phyloP scores from a whole-genome alignment of 2,113 vertebrate genomes.

The Neomonachus schauinslandi region DNA sequence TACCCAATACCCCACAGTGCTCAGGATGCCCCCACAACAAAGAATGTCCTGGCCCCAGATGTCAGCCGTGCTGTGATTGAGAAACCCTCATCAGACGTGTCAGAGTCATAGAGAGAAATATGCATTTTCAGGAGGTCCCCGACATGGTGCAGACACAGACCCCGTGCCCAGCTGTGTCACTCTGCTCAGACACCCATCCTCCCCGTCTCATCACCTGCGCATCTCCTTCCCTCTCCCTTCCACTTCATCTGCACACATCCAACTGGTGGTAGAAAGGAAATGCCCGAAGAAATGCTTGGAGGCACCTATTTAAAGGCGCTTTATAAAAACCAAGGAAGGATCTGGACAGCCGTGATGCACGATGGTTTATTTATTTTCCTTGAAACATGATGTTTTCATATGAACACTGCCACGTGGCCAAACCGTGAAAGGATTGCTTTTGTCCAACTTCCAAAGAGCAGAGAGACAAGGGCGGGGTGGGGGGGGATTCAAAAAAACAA shows the following conservation, averaged over 20 bases:
- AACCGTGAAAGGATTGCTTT: background rate
- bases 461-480: background rate
- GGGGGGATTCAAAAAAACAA: background rate
- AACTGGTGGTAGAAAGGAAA: accelerated
- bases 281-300: accelerated
- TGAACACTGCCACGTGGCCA: background rate
- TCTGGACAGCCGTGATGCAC: accelerated
- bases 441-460: background rate
- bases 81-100: background rate
- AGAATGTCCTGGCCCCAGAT: background rate
- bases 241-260: accelerated
- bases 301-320: background rate
- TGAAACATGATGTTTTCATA: background rate
- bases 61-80: accelerated
- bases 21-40: accelerated
- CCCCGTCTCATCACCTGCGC: accelerated
- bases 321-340: background rate
- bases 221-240: no score
- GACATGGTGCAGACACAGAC: accelerated
- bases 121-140: accelerated
- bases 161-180: accelerated
- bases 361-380: background rate
- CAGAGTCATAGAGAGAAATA: background rate
- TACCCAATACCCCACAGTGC: no score
- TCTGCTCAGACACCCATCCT: background rate